These are phyloP conservation scores for Agrotis clavis DNA, from an alignment of 2,888 invertebrate genomes.

Conservation along the genomic window DNA sequence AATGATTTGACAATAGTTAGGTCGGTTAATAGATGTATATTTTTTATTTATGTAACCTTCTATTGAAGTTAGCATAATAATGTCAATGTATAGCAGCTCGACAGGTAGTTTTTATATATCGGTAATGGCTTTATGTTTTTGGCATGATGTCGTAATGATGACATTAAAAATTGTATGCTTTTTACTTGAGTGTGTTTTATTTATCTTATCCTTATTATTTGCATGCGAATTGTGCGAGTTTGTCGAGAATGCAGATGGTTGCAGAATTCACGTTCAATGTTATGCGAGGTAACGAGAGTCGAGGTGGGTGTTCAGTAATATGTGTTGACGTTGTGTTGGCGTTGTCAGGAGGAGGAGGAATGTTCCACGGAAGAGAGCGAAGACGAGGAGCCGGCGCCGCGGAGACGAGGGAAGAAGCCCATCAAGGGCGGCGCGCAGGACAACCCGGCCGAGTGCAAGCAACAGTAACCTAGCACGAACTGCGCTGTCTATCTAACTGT, in stretches of 20 bases:
- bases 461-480: constrained; percentile 89
- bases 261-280: constrained; percentile 84
- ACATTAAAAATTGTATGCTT: constrained; percentile 91
- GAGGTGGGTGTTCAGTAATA: constrained; percentile 55
- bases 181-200: constrained; percentile 86
- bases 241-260: constrained; percentile 85
- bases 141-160: constrained; percentile 88
- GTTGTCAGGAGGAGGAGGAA: constrained; percentile 87
- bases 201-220: constrained; percentile 79
- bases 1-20: constrained; percentile 81
- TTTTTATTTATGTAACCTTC: constrained; percentile 86
- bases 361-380: constrained; percentile 92
- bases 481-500: constrained; percentile 44
- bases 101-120: constrained; percentile 77
- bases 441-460: constrained; percentile 93
- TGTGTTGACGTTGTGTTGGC: constrained; percentile 64
- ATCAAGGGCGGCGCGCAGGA: constrained; percentile 71
- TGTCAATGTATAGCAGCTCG: constrained; percentile 79
- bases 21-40: constrained; percentile 81
- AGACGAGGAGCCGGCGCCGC: constrained; percentile 87
- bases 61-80: constrained; percentile 86
- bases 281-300: constrained; percentile 66
- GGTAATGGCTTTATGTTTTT: constrained; percentile 87
- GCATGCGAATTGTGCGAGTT: constrained; percentile 84
- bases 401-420: constrained; percentile 83